Evolutionary conservation across 2,888 invertebrate genomes (phyloP), one percentile per base, ranked within the genome.

Genomic region (Pseudoips prasinana): DNA sequence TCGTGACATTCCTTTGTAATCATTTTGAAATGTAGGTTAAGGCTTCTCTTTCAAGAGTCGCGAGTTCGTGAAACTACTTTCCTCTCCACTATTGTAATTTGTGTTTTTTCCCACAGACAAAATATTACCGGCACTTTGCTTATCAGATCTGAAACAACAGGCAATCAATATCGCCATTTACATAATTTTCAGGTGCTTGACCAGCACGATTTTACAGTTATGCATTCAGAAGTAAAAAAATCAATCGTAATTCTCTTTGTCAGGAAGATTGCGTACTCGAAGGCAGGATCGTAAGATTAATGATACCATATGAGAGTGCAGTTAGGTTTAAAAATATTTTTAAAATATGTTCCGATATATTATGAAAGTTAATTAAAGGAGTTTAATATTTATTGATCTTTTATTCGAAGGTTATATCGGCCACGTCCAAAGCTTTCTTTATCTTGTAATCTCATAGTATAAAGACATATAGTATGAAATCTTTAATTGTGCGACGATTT

Each of bases 1-100:
- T 84, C 85, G 87, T 84, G 85, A 83, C 85, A 86, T 85, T 82
- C 87, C 84, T 73, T 74, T 74, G 78, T 84, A 83, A 87, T 80
- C 71, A 73, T 74, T 69, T 56, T 64, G 58, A 64, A 79, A 86
- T 84, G 74, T 85, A 58, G 86, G 87, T 85, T 83, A 85, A 86
- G 87, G 87, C 71, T 76, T 60, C 57, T 70, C 67, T 70, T 73
- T 77, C 72, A 64, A 67, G 67, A 71, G 64, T 64, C 20, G 20
- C 20, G 3, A 14, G 60, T 53, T 50, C 56, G 39, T 36, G 28
- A 37, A 33, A 29, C 36, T 35, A 46, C 39, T 54, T 58, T 58
- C 41, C 34, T 39, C 39, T 39, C 33, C 14, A 34, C 40, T 29
- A 40, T 39, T 37, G 41, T 46, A 33, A 40, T 55, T 36, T 37